A percentile compares a stretch with the other conserved stretches of the same genome.
phyloP scores from a whole-genome alignment of 2,113 vertebrate genomes.

The Gavia stellata region DNA sequence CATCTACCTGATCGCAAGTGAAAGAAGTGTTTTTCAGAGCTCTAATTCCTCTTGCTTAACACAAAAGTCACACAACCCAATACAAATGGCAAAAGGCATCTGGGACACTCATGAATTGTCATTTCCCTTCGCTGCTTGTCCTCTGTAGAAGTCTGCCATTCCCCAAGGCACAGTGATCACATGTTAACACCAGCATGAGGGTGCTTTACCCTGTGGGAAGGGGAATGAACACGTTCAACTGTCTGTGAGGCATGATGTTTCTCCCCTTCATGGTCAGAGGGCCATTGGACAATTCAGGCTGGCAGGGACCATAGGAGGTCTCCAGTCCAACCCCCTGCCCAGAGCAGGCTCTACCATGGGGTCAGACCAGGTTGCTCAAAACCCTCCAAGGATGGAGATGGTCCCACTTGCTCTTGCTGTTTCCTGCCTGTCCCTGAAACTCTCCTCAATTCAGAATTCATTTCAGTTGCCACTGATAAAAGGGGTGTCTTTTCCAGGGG shows the following conservation, averaged over 20 bases:
- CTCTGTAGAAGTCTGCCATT: background rate
- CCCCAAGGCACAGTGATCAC: background rate
- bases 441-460: background rate
- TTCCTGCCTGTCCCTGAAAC: background rate
- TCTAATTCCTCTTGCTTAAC: background rate
- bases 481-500: background rate
- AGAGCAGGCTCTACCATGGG: background rate
- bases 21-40: background rate
- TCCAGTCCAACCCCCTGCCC: no score
- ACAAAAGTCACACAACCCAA: background rate
- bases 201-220: background rate
- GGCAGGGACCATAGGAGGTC: background rate
- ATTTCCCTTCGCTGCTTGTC: background rate
- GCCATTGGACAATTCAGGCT: rapidly evolving
- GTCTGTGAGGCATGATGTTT: background rate
- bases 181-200: background rate
- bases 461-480: background rate
- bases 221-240: background rate
- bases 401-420: background rate
- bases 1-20: no score
- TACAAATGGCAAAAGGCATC: background rate
- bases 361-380: background rate
- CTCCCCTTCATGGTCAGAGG: background rate
- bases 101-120: background rate
- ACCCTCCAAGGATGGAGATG: background rate